phyloP scores from a whole-genome alignment of 1,140 invertebrate genomes.

The Heliconius melpomene region DNA sequence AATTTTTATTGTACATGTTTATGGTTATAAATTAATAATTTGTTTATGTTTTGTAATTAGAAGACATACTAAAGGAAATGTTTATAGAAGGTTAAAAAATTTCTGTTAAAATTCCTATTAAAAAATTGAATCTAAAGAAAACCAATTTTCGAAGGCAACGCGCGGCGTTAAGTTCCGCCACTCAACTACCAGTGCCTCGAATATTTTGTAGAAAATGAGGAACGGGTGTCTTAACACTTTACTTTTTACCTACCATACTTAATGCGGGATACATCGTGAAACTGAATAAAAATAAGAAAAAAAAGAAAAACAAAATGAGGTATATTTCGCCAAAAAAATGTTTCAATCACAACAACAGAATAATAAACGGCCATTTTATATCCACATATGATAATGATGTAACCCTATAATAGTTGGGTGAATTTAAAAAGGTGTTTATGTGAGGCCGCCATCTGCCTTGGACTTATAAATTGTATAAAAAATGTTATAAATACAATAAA shows the following conservation, averaged over 20 bases:
- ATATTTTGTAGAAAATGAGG: too few relatives aligned
- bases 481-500: constrained; percentile 55
- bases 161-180: too few relatives aligned
- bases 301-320: too few relatives aligned
- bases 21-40: not conserved
- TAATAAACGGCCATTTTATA: constrained; percentile 56
- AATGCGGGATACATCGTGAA: too few relatives aligned
- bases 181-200: too few relatives aligned
- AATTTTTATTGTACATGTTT: not conserved
- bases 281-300: too few relatives aligned
- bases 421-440: constrained; percentile 75
- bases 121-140: too few relatives aligned
- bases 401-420: constrained; percentile 70
- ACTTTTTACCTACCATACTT: too few relatives aligned
- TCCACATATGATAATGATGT: constrained; percentile 70
- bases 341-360: constrained; percentile 1
- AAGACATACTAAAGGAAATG: not conserved
- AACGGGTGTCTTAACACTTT: too few relatives aligned
- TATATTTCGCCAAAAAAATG: not conserved
- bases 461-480: constrained; percentile 79
- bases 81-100: not conserved
- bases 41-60: not conserved
- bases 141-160: too few relatives aligned
- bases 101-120: too few relatives aligned
- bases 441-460: constrained; percentile 70